These are phyloP conservation scores for Chascanopsetta lugubris DNA, from an alignment of 2,113 vertebrate genomes.

Conservation along the genomic window DNA sequence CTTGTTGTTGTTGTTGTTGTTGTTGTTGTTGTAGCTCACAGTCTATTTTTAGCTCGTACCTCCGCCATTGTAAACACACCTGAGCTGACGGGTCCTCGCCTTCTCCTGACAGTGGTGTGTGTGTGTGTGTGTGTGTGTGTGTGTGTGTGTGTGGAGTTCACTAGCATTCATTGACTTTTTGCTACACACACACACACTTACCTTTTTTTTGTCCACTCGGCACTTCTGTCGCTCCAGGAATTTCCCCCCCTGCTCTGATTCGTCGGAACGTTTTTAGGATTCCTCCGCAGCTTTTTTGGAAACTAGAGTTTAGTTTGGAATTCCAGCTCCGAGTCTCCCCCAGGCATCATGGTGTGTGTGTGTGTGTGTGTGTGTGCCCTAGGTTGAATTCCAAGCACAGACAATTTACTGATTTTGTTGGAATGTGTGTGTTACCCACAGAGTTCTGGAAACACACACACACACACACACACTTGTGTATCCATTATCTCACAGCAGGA, in stretches of 20 bases:
- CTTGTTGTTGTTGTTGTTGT: background rate
- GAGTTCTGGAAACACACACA: constrained; percentile 43
- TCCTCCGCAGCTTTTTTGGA: constrained; percentile 58
- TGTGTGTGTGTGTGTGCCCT: constrained; percentile 27
- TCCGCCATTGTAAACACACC: constrained; percentile 16
- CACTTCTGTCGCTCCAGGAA: constrained; percentile 59
- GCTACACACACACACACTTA: constrained; percentile 14
- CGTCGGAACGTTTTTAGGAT: constrained; percentile 69
- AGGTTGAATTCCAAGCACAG: constrained; percentile 64
- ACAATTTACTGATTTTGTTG: constrained; percentile 70
- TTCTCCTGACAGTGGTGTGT: constrained; percentile 31
- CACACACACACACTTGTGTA: constrained; percentile 41
- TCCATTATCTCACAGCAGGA: constrained; percentile 33
- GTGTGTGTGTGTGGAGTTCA: constrained; percentile 37
- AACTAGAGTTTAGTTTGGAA: constrained; percentile 46
- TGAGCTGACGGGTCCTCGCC: background rate
- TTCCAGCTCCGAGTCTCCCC: constrained; percentile 51
- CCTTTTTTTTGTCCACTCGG: constrained; percentile 60
- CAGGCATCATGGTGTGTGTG: constrained; percentile 27
- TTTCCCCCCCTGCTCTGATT: constrained; percentile 36
- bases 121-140: constrained; percentile 40
- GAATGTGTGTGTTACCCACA: constrained; percentile 69
- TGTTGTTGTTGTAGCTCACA: background rate
- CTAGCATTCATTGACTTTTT: constrained; percentile 57
- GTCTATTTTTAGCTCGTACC: constrained; percentile 37